phyloP scores from a whole-genome alignment of 2,113 vertebrate species.

The Pelecanus crispus region DNA sequence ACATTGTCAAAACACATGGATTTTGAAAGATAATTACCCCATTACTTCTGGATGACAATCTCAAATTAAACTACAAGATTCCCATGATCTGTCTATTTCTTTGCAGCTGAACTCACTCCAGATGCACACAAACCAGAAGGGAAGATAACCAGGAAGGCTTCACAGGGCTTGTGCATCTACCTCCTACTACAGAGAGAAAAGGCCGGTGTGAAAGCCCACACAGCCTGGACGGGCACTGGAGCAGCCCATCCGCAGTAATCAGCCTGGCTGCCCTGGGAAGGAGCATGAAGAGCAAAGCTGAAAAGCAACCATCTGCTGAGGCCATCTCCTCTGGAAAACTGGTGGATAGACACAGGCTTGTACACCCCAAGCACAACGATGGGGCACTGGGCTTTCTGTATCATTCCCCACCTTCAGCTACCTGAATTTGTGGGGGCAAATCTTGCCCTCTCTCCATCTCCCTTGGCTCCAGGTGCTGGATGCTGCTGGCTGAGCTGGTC shows the following conservation, averaged over 20 bases:
- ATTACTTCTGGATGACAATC: neutral
- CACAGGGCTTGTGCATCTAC: neutral
- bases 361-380: neutral
- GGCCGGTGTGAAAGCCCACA: neutral
- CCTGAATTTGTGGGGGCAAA: neutral
- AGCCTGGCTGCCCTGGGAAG: neutral
- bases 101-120: neutral
- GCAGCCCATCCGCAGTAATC: neutral
- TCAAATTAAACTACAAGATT: neutral
- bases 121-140: neutral
- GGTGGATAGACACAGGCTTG: neutral
- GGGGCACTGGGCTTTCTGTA: rapidly evolving
- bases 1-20: neutral
- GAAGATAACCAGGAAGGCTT: neutral
- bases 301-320: neutral
- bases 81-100: neutral
- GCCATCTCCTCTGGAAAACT: neutral
- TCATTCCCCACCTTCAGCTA: neutral
- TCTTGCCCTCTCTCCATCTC: neutral
- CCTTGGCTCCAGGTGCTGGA: neutral
- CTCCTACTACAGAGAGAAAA: neutral
- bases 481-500: neutral
- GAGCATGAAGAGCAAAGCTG: neutral
- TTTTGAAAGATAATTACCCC: neutral
- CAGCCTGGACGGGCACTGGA: neutral